phyloP scores from a whole-genome alignment of 1,140 invertebrate species.

The Lutraria rhynchaena region DNA sequence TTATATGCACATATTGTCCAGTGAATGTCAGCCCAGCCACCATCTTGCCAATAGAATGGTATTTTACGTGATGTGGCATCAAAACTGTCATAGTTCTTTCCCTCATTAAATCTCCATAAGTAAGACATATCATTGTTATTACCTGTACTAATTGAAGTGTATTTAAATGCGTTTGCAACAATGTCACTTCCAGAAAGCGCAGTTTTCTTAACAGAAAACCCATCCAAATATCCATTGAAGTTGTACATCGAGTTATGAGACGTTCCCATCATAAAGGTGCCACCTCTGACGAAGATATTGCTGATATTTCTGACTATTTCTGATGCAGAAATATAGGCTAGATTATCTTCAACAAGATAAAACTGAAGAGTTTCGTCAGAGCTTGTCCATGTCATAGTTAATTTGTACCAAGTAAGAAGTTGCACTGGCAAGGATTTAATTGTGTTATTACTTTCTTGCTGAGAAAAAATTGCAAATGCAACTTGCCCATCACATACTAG shows the following conservation, averaged over 20 bases:
- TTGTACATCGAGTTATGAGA: slow-evolving; percentile 40
- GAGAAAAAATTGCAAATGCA: slow-evolving; percentile 9
- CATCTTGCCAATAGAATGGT: slow-evolving; percentile 34
- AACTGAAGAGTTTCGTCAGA: slow-evolving; percentile 16
- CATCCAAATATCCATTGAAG: slow-evolving; percentile 59
- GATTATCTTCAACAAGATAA: slow-evolving; percentile 39
- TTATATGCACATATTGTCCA: slow-evolving; percentile 48
- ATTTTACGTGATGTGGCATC: slow-evolving; percentile 30
- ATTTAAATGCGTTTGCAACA: slow-evolving; percentile 44
- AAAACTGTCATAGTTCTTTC: slow-evolving; percentile 1
- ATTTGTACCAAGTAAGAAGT: slow-evolving; percentile 59
- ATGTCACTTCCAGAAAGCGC: slow-evolving; percentile 40
- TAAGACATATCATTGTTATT: slow-evolving; percentile 36
- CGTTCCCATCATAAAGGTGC: slow-evolving; percentile 59
- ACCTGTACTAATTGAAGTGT: neutral
- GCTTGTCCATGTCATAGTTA: slow-evolving; percentile 53
- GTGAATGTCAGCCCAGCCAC: slow-evolving; percentile 47
- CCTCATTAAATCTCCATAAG: slow-evolving; percentile 62
- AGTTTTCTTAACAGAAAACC: slow-evolving; percentile 60
- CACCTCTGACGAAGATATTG: slow-evolving; percentile 49
- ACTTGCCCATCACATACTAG: slow-evolving; percentile 41
- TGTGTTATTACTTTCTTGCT: neutral
- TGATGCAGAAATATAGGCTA: slow-evolving; percentile 6
- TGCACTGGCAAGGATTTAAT: slow-evolving; percentile 39
- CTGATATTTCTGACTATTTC: neutral